Percentiles rank a stretch among this genome's conserved stretches.
These are phyloP conservation scores for Lophius piscatorius DNA, from an alignment of 2,113 vertebrate genomes.

Conservation along the genomic window DNA sequence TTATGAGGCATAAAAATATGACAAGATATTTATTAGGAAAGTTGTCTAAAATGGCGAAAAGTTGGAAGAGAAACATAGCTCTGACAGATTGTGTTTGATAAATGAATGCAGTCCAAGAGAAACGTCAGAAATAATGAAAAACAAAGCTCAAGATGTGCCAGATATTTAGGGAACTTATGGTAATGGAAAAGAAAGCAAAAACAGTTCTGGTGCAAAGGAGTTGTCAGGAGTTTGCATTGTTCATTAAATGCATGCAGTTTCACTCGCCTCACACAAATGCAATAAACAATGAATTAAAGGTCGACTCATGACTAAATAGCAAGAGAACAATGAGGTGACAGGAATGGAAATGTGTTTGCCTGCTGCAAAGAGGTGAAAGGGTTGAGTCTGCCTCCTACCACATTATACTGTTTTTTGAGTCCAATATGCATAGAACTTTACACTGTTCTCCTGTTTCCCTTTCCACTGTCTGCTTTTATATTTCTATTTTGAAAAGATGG, in stretches of 20 bases:
- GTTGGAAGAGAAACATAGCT: conserved; percentile 21
- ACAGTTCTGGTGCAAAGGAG: conserved; percentile 41
- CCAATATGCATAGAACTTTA: no score
- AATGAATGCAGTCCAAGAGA: conserved; percentile 21
- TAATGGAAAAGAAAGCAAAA: conserved; percentile 23
- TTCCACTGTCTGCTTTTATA: neutral
- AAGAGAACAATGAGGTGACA: neutral
- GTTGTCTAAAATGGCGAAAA: conserved; percentile 28
- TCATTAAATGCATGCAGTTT: conserved; percentile 44
- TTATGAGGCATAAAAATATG: conserved; percentile 8
- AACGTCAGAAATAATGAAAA: conserved; percentile 40
- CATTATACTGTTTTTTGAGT: no score
- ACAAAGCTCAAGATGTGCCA: conserved; percentile 14
- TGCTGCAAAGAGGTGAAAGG: neutral
- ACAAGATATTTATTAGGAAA: conserved; percentile 28
- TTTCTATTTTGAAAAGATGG: conserved; percentile 4
- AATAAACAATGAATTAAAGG: conserved; percentile 42
- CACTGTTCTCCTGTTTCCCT: neutral
- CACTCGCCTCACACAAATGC: conserved; percentile 33
- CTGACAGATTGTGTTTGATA: conserved; percentile 20
- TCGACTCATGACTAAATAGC: conserved; percentile 14
- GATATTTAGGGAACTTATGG: conserved; percentile 39
- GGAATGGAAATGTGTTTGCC: conserved; percentile 5
- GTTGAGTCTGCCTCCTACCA: neutral
- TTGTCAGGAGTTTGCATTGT: conserved; percentile 32